Conservation (phyloP, 2,888 invertebrate genomes). For the Laothoe populi region DNA sequence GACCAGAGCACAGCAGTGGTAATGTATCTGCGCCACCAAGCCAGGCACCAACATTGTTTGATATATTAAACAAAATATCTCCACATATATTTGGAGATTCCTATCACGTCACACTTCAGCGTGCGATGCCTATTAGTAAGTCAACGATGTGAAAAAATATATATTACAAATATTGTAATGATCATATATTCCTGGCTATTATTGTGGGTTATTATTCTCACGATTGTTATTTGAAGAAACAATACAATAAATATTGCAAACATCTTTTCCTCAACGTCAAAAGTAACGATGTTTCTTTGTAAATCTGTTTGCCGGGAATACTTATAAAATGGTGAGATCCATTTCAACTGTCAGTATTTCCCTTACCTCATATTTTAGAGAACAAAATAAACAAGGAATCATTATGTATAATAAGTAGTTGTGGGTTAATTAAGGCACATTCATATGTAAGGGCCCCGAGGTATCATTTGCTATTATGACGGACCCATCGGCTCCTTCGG, state of each 20-base stretch:
- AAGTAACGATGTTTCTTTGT: conserved; percentile 6
- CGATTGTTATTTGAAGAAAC: background rate
- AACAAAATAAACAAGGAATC: conserved; percentile 59
- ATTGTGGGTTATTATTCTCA: background rate
- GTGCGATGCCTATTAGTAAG: too few species aligned
- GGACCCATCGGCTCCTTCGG: conserved; percentile 77
- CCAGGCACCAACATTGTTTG: too few species aligned
- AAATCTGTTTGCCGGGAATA: conserved; percentile 27
- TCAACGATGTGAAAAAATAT: too few species aligned
- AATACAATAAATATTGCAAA: background rate
- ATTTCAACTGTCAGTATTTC: conserved; percentile 40
- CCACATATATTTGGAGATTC: too few species aligned
- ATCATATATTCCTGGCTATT: too few species aligned
- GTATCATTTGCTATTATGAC: conserved; percentile 83
- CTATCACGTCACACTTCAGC: too few species aligned
- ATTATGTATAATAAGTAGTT: conserved; percentile 75
- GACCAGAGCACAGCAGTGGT: too few species aligned
- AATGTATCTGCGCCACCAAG: too few species aligned
- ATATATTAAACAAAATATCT: too few species aligned
- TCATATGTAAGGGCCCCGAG: conserved; percentile 72
- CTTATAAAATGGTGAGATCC: conserved; percentile 36
- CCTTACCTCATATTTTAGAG: conserved; percentile 39
- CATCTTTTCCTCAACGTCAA: background rate
- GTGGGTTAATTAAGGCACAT: conserved; percentile 80
- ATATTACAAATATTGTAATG: too few species aligned